These are phyloP conservation scores for Bursaphelenchus okinawaensis DNA, from an alignment of 2,888 invertebrate genomes.

Conservation along the genomic window DNA sequence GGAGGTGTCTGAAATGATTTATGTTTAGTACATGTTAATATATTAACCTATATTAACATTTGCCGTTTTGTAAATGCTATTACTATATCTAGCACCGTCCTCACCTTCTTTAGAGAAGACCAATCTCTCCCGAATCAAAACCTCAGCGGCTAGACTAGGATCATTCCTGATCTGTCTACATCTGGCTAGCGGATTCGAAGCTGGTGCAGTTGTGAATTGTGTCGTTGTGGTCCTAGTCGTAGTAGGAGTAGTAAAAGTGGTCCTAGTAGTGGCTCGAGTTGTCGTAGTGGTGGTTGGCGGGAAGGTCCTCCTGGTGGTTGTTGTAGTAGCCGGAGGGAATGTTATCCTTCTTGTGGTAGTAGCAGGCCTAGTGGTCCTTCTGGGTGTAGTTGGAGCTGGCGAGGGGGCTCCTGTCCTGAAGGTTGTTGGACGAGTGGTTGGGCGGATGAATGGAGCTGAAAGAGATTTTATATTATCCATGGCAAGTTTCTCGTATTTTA, in stretches of 20 bases:
- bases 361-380: neutral
- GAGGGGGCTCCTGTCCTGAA: neutral
- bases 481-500: too few relatives aligned
- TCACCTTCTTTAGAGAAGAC: slow-evolving; percentile 44
- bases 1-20: slow-evolving; percentile 34
- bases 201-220: slow-evolving; percentile 10
- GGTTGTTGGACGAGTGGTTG: neutral
- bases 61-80: neutral
- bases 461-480: too few relatives aligned
- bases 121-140: slow-evolving; percentile 44
- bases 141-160: slow-evolving; percentile 48
- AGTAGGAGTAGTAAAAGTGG: neutral
- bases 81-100: neutral
- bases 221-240: slow-evolving; percentile 5
- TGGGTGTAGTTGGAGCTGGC: neutral
- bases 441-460: neutral
- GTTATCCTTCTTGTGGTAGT: neutral
- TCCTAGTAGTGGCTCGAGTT: slow-evolving; percentile 12
- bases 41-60: too few relatives aligned
- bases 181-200: slow-evolving; percentile 33
- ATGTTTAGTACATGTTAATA: too few relatives aligned
- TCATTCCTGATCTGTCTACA: slow-evolving; percentile 48
- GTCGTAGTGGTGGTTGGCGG: neutral
- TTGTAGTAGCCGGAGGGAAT: slow-evolving; percentile 17
- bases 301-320: neutral